A percentile compares a stretch with the other conserved stretches of the same genome.
Evolutionary conservation across 2,888 invertebrate genomes (phyloP).

Genomic region (Marasmarcha lunaedactyla): DNA sequence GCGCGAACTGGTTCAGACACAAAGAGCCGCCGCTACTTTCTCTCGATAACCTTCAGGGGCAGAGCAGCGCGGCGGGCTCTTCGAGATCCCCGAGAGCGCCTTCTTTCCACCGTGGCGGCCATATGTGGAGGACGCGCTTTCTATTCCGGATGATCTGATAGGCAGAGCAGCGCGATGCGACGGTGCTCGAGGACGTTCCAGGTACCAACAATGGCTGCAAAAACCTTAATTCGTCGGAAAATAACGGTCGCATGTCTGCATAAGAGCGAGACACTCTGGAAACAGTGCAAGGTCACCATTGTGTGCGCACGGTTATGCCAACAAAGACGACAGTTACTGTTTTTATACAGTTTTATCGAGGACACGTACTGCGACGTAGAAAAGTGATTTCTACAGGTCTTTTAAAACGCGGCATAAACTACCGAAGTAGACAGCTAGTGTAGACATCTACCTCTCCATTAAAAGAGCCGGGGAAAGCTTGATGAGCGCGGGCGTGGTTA

Average conservation of each 20-base stretch:
- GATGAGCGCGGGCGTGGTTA: neutral
- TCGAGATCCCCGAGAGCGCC: constrained; percentile 37
- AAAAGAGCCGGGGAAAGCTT: constrained; percentile 15
- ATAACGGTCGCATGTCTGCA: constrained; percentile 14
- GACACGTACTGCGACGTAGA: constrained; percentile 5
- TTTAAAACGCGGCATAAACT: neutral
- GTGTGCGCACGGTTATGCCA: constrained; percentile 27
- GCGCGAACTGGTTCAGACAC: constrained; percentile 21
- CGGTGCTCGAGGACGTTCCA: constrained; percentile 14
- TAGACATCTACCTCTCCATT: constrained; percentile 12
- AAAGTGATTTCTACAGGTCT: neutral
- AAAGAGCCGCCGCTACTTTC: constrained; percentile 37
- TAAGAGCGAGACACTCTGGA: constrained; percentile 13
- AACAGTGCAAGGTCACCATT: constrained; percentile 44
- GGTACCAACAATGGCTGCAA: constrained; percentile 4
- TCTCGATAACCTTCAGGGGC: constrained; percentile 48
- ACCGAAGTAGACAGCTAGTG: constrained; percentile 1
- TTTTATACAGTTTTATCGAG: constrained; percentile 14
- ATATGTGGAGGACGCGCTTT: constrained; percentile 32
- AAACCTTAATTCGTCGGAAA: neutral
- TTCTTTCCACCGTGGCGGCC: constrained; percentile 22
- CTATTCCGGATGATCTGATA: constrained; percentile 26
- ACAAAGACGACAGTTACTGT: constrained; percentile 21
- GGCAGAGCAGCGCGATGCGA: constrained; percentile 6
- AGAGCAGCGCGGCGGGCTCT: constrained; percentile 26